A percentile compares a stretch with the other conserved stretches of the same genome.
Evolutionary conservation across 2,113 vertebrate species (phyloP).

Genomic region (Nerophis lumbriciformis): DNA sequence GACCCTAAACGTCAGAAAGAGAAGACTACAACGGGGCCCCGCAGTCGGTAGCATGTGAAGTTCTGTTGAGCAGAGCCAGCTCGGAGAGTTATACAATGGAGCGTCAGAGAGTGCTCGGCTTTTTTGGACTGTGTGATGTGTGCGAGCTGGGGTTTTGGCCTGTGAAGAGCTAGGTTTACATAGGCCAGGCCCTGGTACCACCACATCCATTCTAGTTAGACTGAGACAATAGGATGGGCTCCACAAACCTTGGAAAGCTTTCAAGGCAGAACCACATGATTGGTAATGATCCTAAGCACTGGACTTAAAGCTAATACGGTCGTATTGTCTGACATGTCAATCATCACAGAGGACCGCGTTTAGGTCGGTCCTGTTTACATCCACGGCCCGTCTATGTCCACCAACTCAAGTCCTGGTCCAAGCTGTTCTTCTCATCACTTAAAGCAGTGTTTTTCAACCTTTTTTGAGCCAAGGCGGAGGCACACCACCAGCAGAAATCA

Average conservation of each 20-base stretch:
- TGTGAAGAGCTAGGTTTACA: slow-evolving; percentile 46
- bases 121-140: slow-evolving; percentile 55
- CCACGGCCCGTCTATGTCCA: not conserved
- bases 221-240: slow-evolving; percentile 42
- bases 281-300: slow-evolving; percentile 4
- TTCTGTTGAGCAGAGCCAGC: slow-evolving; percentile 37
- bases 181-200: slow-evolving; percentile 42
- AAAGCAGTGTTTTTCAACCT: too few species aligned
- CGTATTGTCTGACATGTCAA: not conserved
- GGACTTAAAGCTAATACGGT: not conserved
- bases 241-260: slow-evolving; percentile 20
- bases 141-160: slow-evolving; percentile 59
- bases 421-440: too few species aligned
- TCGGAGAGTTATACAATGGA: slow-evolving; percentile 44
- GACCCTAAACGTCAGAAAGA: slow-evolving; percentile 36
- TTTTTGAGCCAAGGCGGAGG: too few species aligned
- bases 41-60: slow-evolving; percentile 34
- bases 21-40: slow-evolving; percentile 24
- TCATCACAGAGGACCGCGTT: not conserved
- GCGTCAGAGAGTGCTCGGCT: slow-evolving; percentile 40
- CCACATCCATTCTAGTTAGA: slow-evolving; percentile 29
- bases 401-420: not conserved
- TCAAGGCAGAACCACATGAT: slow-evolving; percentile 20
- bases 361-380: not conserved
- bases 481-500: too few species aligned